Conservation (phyloP, 1,140 invertebrate species). For the Drosophila sp. region DNA sequence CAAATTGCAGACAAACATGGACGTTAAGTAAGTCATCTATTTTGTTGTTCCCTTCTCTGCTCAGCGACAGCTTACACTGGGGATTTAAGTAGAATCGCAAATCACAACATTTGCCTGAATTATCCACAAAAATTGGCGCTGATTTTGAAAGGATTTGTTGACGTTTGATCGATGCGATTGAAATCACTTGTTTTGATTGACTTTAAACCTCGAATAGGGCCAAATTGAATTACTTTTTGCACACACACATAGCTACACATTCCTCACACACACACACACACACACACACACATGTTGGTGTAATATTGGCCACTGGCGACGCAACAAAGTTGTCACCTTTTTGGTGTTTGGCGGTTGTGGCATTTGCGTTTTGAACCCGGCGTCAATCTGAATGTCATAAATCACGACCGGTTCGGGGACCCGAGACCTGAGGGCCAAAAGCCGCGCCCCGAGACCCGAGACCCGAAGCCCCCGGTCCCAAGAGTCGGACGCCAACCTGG, state of each 20-base stretch:
- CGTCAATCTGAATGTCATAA: conserved; percentile 55
- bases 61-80: not conserved
- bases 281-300: not conserved
- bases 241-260: conserved; percentile 2
- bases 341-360: conserved; percentile 27
- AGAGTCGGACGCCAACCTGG: conserved; percentile 29
- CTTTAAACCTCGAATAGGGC: conserved; percentile 35
- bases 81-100: not conserved
- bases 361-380: conserved; percentile 27
- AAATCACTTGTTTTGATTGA: conserved; percentile 46
- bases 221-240: conserved; percentile 45
- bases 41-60: not conserved
- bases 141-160: conserved; percentile 14
- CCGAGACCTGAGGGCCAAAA: not conserved
- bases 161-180: conserved; percentile 31
- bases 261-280: not conserved
- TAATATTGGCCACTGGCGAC: conserved; percentile 17
- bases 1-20: too few species aligned
- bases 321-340: conserved; percentile 53
- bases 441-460: too few species aligned
- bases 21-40: not conserved
- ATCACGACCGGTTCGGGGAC: conserved; percentile 30
- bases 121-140: conserved; percentile 1
- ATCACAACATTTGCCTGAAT: not conserved
- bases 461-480: too few species aligned